Base-by-base conservation (phyloP, 1,140 invertebrate genomes). In the Leucophenga varia region DNA sequence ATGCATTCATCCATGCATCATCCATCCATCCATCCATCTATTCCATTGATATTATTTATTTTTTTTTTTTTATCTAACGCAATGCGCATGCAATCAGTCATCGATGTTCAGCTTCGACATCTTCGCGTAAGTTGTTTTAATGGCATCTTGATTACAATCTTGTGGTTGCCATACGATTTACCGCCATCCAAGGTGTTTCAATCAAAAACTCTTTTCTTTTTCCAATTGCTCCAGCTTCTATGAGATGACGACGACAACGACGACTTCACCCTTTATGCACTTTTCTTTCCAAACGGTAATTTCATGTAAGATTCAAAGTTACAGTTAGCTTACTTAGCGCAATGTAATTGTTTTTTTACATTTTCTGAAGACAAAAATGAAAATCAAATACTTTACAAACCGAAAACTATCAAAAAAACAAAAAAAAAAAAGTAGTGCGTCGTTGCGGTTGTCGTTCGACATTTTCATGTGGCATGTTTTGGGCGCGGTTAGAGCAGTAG, bases 121-220 rank as follows among this genome's bases (percentile, higher is more conserved):
- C 58, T 67, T 57, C n/a, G 12, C 7, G 12, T 60, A 57, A 68
- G 64, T 61, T 68, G 61, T 54, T 64, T 68, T 68, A 68, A 68
- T 68, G 64, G 64, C 57, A 69, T 64, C 60, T 64, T 68, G 64
- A 68, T 68, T 69, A 69, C 64, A 60, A 68, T 68, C 64, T 68
- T 68, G 64, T 61, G 64, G 64, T 68, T 58, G 56, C 43, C 43
- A 21, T 34, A 22, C 18, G 31, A n/a, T n/a, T n/a, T n/a, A n/a
- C n/a, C 37, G n/a, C 19, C 17, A 18, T 25, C 31, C 36, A 25
- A 25, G 35, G 10, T 37, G 35, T 37, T 37, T 37, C 35, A 37
- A 37, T 37, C 35, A 37, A 12, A n/a, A n/a, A 16, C 35, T 43
- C 58, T 52, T 59, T 63, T 63, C 22, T 63, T 56, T n/a, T n/a